Conservation (phyloP, 2,113 vertebrate genomes). For the Leptocoma aspasia region DNA sequence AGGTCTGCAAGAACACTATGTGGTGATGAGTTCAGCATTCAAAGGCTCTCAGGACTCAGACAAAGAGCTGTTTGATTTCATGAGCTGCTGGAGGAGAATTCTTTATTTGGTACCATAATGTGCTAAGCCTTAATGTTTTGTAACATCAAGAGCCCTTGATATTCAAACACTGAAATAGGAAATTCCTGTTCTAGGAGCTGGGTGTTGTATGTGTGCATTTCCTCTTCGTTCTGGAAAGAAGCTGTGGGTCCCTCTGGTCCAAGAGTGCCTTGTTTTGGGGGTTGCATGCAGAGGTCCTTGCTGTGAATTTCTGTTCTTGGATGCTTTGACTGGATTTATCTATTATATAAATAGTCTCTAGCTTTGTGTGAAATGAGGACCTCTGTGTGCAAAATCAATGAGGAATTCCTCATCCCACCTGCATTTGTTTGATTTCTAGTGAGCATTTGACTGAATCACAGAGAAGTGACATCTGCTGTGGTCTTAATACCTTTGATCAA, state of each 20-base stretch:
- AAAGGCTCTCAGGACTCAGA: not conserved
- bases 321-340: not conserved
- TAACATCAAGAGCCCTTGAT: not conserved
- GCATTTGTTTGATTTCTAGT: not conserved
- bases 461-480: not conserved
- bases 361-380: not conserved
- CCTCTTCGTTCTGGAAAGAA: not conserved
- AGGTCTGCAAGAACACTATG: not conserved
- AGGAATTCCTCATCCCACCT: not conserved
- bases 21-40: not conserved
- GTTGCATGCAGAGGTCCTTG: not conserved
- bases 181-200: not conserved
- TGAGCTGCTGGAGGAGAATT: not conserved
- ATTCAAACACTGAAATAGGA: not conserved
- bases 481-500: not conserved
- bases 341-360: not conserved
- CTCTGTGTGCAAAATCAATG: not conserved
- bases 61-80: not conserved
- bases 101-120: not conserved
- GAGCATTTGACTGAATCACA: not conserved
- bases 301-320: not conserved
- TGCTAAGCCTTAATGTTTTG: not conserved
- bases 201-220: not conserved
- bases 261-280: not conserved
- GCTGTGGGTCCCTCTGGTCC: rapidly evolving